Evolutionary conservation across 1,140 invertebrate genomes (phyloP), one percentile per base, ranked within the genome.

Genomic region (Eulimnadia texana): DNA sequence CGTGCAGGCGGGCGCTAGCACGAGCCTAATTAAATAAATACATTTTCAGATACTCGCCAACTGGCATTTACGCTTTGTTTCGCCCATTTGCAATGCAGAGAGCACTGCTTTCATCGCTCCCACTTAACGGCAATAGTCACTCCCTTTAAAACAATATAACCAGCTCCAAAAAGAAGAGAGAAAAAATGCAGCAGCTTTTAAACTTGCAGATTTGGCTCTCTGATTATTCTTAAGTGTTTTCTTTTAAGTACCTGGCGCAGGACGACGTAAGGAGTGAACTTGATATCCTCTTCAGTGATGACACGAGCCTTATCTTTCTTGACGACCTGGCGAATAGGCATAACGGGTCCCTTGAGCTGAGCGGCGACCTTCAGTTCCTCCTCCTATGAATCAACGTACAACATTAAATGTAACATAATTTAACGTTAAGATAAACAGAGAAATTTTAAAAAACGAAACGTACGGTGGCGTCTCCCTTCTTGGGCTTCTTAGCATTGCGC

Each of bases 311-410:
- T 88, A 56, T 88, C 81, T 66, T 82, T 84, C 22, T 80, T 75
- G 64, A 78, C 70, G 28, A 82, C 72, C 70, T 88, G 84, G 63
- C 79, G 74, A 49, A 97, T 80, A 16, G 95, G 93, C 83, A 98
- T 84, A 49, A 98, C 73, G 63, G 80, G 77, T 42, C 86, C 86
- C 68, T 80, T 81, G 25, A 95, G 71, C 76, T 98, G 95, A 16
- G 83, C 84, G 3, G 93, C 94, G 68, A 95, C 69, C 72, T 95
- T 96, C 63, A 89, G 79, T 74, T 98, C 92, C 73, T 98, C 93
- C 69, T 84, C 82, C 80, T 84, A 66, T 42, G n/a, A 42, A 16
- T 42, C 33, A 42, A 42, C 16, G 16, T 42, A 42, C n/a, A n/a
- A n/a, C n/a, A n/a, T n/a, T n/a, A 61, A 56, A 66, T 20, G 50